Percentiles rank a stretch among this genome's conserved stretches.
These are phyloP conservation scores for Metaphire vulgaris DNA, from an alignment of 1,140 invertebrate genomes.

Conservation along the genomic window DNA sequence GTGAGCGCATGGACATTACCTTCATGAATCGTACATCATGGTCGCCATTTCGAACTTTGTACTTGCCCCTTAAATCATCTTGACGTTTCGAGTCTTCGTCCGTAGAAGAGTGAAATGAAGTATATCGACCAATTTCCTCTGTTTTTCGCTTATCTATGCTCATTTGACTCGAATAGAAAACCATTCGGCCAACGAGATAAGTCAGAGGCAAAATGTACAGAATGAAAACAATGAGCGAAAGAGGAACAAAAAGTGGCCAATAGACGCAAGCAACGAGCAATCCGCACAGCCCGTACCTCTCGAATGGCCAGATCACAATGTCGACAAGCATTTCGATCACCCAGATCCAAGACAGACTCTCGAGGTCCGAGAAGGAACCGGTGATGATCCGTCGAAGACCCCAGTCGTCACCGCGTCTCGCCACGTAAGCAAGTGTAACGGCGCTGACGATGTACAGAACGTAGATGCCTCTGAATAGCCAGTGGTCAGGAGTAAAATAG, in stretches of 20 bases:
- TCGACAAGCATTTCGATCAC: conserved; percentile 4
- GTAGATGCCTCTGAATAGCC: conserved; percentile 43
- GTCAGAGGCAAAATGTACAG: conserved; percentile 45
- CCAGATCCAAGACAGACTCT: conserved; percentile 38
- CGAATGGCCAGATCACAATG: conserved; percentile 30
- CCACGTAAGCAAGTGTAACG: conserved; percentile 34
- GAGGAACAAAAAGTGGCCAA: conserved; percentile 34
- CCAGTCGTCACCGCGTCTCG: conserved; percentile 2
- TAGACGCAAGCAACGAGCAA: conserved; percentile 40
- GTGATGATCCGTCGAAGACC: conserved; percentile 14
- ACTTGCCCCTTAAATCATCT: no score
- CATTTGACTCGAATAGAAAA: conserved; percentile 37
- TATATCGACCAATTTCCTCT: no score
- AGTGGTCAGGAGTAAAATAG: conserved; percentile 43
- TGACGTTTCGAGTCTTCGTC: no score
- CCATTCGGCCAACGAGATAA: conserved; percentile 40
- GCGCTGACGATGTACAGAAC: conserved; percentile 41
- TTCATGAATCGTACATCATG: no score
- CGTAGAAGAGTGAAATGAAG: no score
- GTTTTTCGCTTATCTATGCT: no score
- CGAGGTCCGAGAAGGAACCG: conserved; percentile 41
- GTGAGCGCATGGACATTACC: no score
- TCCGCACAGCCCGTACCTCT: conserved; percentile 38
- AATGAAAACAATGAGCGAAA: conserved; percentile 37
- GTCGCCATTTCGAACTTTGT: no score